These are phyloP conservation scores for Sarcophaga subvicina DNA, from an alignment of 2,888 invertebrate genomes.

Conservation along the genomic window DNA sequence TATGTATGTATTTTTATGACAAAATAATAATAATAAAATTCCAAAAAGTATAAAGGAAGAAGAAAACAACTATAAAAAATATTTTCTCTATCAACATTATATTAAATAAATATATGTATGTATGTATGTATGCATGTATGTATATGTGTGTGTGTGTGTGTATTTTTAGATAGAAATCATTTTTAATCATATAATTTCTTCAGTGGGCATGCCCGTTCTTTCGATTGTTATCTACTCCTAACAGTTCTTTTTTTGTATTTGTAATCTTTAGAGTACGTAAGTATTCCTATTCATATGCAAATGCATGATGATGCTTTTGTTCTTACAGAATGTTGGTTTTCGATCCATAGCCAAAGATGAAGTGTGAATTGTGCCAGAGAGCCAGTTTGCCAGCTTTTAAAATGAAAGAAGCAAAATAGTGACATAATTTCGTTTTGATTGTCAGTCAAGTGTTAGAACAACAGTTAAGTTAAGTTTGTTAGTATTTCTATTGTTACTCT, in stretches of 20 bases:
- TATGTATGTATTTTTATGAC: slow-evolving; percentile 5
- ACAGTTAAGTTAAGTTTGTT: slow-evolving; percentile 59
- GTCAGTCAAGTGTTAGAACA: slow-evolving; percentile 50
- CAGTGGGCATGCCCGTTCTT: slow-evolving; percentile 58
- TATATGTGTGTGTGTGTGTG: neutral
- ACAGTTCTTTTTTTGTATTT: slow-evolving; percentile 46
- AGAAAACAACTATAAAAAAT: slow-evolving; percentile 7
- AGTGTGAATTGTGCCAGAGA: slow-evolving; percentile 43
- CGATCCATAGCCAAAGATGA: slow-evolving; percentile 21
- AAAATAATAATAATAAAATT: slow-evolving; percentile 17
- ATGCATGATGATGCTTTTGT: slow-evolving; percentile 40
- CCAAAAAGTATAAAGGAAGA: neutral
- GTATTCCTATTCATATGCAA: slow-evolving; percentile 58
- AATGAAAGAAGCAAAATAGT: slow-evolving; percentile 31
- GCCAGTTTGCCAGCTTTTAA: neutral
- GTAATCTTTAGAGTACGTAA: neutral
- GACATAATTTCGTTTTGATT: slow-evolving; percentile 70
- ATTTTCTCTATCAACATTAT: slow-evolving; percentile 9
- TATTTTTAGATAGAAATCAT: slow-evolving; percentile 1
- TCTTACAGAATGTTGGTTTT: neutral
- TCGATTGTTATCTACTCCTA: slow-evolving; percentile 46
- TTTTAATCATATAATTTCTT: slow-evolving; percentile 54
- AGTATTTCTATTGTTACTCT: slow-evolving; percentile 18
- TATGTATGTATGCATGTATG: neutral
- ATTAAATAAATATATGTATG: slow-evolving; percentile 23